Evolutionary conservation across 2,888 invertebrate species (phyloP).

Genomic region (Argyresthia albistria): DNA sequence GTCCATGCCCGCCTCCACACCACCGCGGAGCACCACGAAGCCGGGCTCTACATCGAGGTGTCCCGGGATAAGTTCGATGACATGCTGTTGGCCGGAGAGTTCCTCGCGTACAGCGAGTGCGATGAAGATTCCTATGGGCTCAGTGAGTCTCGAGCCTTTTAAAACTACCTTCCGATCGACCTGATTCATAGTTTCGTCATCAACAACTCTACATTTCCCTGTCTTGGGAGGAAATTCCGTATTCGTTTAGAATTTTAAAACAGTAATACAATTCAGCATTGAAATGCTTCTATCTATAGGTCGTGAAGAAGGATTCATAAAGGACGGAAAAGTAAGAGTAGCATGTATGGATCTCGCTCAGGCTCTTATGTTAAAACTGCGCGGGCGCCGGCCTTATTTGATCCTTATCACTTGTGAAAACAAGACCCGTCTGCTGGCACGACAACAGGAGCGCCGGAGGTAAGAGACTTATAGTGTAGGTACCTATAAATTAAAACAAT

Average conservation of each 20-base stretch:
- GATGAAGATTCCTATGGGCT: constrained; percentile 59
- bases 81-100: constrained; percentile 49
- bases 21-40: constrained; percentile 35
- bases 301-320: constrained; percentile 46
- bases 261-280: no score
- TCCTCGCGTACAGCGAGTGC: constrained; percentile 51
- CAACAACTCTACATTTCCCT: no score
- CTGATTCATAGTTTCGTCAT: no score
- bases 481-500: no score
- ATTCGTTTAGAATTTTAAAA: no score
- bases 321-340: constrained; percentile 43
- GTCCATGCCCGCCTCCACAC: constrained; percentile 42
- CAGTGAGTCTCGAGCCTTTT: constrained; percentile 23
- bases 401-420: constrained; percentile 45
- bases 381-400: constrained; percentile 50
- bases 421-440: constrained; percentile 20
- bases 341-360: constrained; percentile 46
- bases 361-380: constrained; percentile 48
- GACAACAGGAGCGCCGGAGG: constrained; percentile 33
- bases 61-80: constrained; percentile 45
- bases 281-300: constrained; percentile 24
- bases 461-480: constrained; percentile 20
- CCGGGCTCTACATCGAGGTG: constrained; percentile 30
- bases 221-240: no score
- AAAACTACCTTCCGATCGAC: neutral